A percentile compares a stretch with the other conserved stretches of the same genome.
phyloP scores from a whole-genome alignment of 2,797 vertebrate genomes.

The Myotis myotis region DNA sequence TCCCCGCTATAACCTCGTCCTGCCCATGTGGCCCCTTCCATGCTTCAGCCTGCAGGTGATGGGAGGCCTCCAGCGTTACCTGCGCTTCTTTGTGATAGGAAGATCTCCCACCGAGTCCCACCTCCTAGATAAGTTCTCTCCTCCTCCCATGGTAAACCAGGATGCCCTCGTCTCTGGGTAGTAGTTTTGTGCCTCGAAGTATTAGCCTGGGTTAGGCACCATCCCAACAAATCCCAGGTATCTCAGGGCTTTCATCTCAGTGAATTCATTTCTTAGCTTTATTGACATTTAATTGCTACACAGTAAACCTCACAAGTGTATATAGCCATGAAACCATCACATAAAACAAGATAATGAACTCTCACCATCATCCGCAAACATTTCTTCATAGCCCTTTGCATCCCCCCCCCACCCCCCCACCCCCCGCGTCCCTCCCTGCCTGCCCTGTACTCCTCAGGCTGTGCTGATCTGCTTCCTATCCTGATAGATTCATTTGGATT shows the following conservation, averaged over 20 bases:
- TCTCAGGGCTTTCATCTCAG: neutral
- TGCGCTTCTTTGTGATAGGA: neutral
- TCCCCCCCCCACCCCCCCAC: neutral
- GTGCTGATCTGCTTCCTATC: neutral
- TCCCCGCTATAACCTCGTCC: neutral
- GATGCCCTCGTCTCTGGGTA: neutral
- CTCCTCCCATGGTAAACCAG: neutral
- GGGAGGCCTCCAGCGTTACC: neutral
- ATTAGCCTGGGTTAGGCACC: neutral
- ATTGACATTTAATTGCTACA: constrained; percentile 53
- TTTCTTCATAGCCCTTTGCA: constrained; percentile 10
- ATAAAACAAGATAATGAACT: constrained; percentile 69
- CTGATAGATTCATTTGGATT: neutral
- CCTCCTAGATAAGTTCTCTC: neutral
- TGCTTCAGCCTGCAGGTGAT: neutral
- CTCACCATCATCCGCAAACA: neutral
- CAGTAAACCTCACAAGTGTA: constrained; percentile 32
- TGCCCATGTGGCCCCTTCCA: neutral
- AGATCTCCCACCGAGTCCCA: neutral
- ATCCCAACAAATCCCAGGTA: neutral
- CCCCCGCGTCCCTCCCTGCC: neutral
- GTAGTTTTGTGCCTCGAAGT: neutral
- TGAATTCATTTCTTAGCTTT: constrained; percentile 44
- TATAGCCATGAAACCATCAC: constrained; percentile 53
- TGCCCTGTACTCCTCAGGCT: neutral